Evolutionary conservation across 92 coral and sea anemone genomes (phyloP), one percentile per base, ranked within the genome.

Genomic region (Epizoanthus fatuus): DNA sequence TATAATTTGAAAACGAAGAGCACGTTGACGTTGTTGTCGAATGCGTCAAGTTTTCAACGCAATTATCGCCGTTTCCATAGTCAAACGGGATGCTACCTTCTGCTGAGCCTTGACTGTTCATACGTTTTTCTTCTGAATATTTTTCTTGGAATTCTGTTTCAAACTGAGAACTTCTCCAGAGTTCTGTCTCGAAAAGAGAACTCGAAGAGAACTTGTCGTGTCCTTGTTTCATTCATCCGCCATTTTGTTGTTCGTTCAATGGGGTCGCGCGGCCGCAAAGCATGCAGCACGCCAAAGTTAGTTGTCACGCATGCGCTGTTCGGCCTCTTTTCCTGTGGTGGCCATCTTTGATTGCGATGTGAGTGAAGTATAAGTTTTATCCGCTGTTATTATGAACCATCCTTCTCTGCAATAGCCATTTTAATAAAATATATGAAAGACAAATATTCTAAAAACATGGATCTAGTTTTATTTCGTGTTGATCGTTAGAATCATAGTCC

Each of bases 341-440:
- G 91, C 95, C 95, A 94, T 94, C 89, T 94, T 94, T 69, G 83
- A 87, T 38, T 67, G 47, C 42, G 16, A 90, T 67, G 96, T 94
- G 89, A 94, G 96, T 90, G 16, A 67, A 19, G 44, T 45, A 32
- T 20, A 11, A 25, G 42, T 29, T 67, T 74, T 84, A 94, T 94
- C 98, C 79, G 56, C 22, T 3, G 52, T 74, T 77, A 75, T 66
- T 63, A 81, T 87, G 37, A 58, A 32, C 89, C 96, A 92, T 92
- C 95, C n/a, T 20, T 0, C 2, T 1, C 32, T 39, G 11, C 39
- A 42, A 40, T 77, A 40, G 10, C 58, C 19, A 14, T n/a, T 10
- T 77, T 9, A 77, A 60, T 77, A n/a, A 40, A 77, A 17, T 59
- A 19, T 40, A 16, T 5, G 55, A 45, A 42, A 11, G 1, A 17